Conservation (phyloP, 2,113 vertebrate species). For the Pongo pygmaeus region DNA sequence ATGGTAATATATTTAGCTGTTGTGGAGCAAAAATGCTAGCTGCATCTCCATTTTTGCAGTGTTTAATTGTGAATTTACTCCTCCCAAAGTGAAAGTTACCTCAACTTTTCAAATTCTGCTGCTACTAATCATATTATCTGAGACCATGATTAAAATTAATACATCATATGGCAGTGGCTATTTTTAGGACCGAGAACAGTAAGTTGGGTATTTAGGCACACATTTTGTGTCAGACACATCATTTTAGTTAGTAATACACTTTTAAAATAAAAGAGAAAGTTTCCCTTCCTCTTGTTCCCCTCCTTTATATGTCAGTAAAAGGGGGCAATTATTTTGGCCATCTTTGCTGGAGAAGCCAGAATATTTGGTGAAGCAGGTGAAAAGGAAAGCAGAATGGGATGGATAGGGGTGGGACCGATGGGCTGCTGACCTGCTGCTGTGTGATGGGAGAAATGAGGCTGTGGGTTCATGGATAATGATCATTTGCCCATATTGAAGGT, state of each 20-base stretch:
- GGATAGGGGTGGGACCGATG: not conserved
- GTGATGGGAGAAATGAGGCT: not conserved
- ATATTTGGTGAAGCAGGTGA: not conserved
- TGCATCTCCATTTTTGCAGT: not conserved
- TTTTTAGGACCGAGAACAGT: conserved; percentile 1
- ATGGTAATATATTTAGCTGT: not conserved
- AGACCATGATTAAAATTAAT: conserved; percentile 13
- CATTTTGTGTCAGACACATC: conserved; percentile 1
- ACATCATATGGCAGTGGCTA: not conserved
- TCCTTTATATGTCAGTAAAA: not conserved
- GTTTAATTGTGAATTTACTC: not conserved
- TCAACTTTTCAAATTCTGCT: not conserved
- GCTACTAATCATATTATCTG: not conserved
- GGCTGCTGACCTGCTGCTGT: not conserved
- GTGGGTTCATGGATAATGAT: not conserved
- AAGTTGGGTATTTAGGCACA: not conserved
- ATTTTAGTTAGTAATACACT: not conserved
- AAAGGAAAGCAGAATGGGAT: not conserved
- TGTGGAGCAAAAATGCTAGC: not conserved
- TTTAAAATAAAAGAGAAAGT: conserved; percentile 21
- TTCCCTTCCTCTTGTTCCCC: not conserved
- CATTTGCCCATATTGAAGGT: not conserved
- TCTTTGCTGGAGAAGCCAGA: not conserved
- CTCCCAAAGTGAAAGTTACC: not conserved
- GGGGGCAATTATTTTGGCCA: not conserved